These are phyloP conservation scores for Heterohyrax brucei DNA, from an alignment of 2,797 vertebrate species.

Conservation along the genomic window DNA sequence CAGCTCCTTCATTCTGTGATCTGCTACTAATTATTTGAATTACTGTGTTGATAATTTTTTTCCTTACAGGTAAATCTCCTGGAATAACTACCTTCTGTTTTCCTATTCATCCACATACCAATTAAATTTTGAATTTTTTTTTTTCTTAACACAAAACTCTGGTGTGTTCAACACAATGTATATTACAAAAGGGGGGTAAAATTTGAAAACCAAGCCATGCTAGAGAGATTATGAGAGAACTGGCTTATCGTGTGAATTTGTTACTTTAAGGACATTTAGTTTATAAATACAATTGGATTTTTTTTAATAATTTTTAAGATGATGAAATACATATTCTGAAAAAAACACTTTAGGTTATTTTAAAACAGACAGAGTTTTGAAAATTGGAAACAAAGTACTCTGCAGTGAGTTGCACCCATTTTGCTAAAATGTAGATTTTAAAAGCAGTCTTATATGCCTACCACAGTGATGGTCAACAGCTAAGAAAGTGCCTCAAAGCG, in stretches of 20 bases:
- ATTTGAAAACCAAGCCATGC: conserved; percentile 35
- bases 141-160: conserved; percentile 60
- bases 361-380: conserved; percentile 44
- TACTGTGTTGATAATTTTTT: conserved; percentile 21
- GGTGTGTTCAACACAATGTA: not conserved
- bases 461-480: not conserved
- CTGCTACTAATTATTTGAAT: conserved; percentile 26
- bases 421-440: not conserved
- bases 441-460: not conserved
- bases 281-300: conserved; percentile 38
- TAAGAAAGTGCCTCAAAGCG: not conserved
- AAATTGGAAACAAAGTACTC: not conserved
- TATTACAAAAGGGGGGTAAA: not conserved
- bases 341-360: conserved; percentile 27
- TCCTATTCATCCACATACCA: conserved; percentile 72
- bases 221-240: not conserved
- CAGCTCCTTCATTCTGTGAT: not conserved
- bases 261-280: conserved; percentile 36
- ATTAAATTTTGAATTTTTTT: conserved; percentile 55
- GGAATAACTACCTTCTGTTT: conserved; percentile 56
- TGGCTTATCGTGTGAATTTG: not conserved
- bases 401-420: not conserved
- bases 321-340: conserved; percentile 24
- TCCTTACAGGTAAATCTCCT: conserved; percentile 41
- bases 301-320: conserved; percentile 43